A percentile compares a stretch with the other conserved stretches of the same genome.
Conservation (phyloP, 2,888 invertebrate genomes). For the Pollenia griseotomentosa region DNA sequence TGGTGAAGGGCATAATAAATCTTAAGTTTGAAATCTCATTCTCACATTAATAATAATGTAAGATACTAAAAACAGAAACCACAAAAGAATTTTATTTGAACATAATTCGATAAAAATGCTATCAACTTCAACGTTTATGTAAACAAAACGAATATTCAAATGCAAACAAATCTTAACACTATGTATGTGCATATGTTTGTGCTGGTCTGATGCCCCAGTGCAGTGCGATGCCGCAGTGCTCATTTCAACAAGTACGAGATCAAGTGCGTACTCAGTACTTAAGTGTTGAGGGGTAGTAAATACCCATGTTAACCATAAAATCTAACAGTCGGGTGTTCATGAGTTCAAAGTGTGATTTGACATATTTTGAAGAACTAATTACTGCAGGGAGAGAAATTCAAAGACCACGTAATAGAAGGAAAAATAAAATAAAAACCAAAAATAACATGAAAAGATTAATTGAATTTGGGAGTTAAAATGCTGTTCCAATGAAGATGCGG, state of each 20-base stretch:
- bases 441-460: constrained; percentile 54
- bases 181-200: not conserved
- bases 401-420: not conserved
- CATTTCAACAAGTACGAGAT: not conserved
- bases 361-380: constrained; percentile 62
- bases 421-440: constrained; percentile 8
- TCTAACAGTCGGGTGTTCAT: not conserved
- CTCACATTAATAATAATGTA: not conserved
- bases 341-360: constrained; percentile 68
- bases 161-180: constrained; percentile 4
- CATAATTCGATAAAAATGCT: constrained; percentile 19
- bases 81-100: constrained; percentile 36
- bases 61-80: constrained; percentile 22
- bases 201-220: not conserved
- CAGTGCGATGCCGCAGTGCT: not conserved
- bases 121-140: not conserved
- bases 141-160: constrained; percentile 49
- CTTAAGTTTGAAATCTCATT: constrained; percentile 1
- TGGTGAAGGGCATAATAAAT: too few species aligned
- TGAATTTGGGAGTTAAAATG: constrained; percentile 38
- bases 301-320: constrained; percentile 29
- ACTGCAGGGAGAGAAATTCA: constrained; percentile 24
- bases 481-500: constrained; percentile 14
- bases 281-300: constrained; percentile 30
- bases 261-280: not conserved